Evolutionary conservation across 1,140 invertebrate genomes (phyloP).

Genomic region (Nomia melanderi): DNA sequence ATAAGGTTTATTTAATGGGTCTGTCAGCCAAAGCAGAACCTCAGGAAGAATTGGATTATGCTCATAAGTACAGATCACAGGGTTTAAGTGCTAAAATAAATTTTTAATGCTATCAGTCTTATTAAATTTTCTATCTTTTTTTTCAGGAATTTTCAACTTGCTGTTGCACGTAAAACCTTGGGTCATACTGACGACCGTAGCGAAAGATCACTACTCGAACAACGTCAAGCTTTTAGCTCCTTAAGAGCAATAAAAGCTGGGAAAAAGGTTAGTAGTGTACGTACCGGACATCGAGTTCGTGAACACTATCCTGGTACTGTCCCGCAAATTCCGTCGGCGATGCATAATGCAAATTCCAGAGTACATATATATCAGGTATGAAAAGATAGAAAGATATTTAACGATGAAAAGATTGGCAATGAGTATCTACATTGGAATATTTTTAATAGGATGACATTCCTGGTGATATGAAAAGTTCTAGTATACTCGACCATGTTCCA

Average conservation of each 20-base stretch:
- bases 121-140: constrained; percentile 46
- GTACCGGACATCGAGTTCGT: constrained; percentile 79
- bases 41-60: constrained; percentile 86
- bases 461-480: constrained; percentile 72
- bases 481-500: constrained; percentile 82
- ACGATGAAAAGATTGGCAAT: too few species aligned
- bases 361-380: constrained; percentile 77
- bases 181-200: constrained; percentile 82
- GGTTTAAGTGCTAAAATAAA: constrained; percentile 44
- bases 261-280: constrained; percentile 78
- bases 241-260: constrained; percentile 84
- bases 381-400: neutral
- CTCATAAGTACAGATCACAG: constrained; percentile 83
- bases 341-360: constrained; percentile 66
- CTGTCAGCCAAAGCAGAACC: constrained; percentile 87
- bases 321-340: constrained; percentile 63
- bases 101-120: constrained; percentile 21
- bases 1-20: constrained; percentile 88
- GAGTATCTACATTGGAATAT: constrained; percentile 11
- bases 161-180: constrained; percentile 83
- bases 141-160: constrained; percentile 84
- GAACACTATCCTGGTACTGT: constrained; percentile 74
- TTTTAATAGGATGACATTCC: constrained; percentile 68
- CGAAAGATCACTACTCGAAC: constrained; percentile 83
- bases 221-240: constrained; percentile 87